phyloP scores from a whole-genome alignment of 2,797 vertebrate genomes.

The Protonibea diacanthus region DNA sequence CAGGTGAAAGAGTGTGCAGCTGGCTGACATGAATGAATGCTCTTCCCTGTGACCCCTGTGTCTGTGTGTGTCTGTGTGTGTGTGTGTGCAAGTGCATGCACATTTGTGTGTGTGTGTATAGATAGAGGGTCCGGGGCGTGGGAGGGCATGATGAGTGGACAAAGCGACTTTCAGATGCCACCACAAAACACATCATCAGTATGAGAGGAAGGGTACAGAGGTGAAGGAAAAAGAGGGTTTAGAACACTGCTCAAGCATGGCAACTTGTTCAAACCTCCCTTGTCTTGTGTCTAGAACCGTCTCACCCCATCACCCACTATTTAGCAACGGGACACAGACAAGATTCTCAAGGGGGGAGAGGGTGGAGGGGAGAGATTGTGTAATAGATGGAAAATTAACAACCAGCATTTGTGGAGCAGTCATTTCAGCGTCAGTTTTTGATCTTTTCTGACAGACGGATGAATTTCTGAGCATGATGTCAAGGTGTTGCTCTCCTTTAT shows the following conservation, averaged over 20 bases:
- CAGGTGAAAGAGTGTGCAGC: slow-evolving; percentile 83
- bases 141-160: slow-evolving; percentile 64
- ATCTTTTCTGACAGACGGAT: slow-evolving; percentile 4
- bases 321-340: slow-evolving; percentile 55
- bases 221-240: slow-evolving; percentile 65
- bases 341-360: slow-evolving; percentile 38
- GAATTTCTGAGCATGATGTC: slow-evolving; percentile 6
- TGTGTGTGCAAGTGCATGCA: slow-evolving; percentile 14
- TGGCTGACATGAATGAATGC: slow-evolving; percentile 78
- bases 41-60: slow-evolving; percentile 59
- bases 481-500: slow-evolving; percentile 25
- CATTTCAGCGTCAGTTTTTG: slow-evolving; percentile 5
- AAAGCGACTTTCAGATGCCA: slow-evolving; percentile 79
- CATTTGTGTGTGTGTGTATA: slow-evolving; percentile 36
- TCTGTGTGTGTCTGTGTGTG: slow-evolving; percentile 23
- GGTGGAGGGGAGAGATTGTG: neutral
- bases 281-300: slow-evolving; percentile 80
- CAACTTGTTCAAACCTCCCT: slow-evolving; percentile 54
- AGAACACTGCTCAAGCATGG: slow-evolving; percentile 74
- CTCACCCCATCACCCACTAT: slow-evolving; percentile 74
- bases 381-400: slow-evolving; percentile 14
- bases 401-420: neutral
- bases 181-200: slow-evolving; percentile 68
- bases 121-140: slow-evolving; percentile 43
- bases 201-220: slow-evolving; percentile 64